phyloP scores from a whole-genome alignment of 2,888 invertebrate genomes.

The Lithosia quadra region DNA sequence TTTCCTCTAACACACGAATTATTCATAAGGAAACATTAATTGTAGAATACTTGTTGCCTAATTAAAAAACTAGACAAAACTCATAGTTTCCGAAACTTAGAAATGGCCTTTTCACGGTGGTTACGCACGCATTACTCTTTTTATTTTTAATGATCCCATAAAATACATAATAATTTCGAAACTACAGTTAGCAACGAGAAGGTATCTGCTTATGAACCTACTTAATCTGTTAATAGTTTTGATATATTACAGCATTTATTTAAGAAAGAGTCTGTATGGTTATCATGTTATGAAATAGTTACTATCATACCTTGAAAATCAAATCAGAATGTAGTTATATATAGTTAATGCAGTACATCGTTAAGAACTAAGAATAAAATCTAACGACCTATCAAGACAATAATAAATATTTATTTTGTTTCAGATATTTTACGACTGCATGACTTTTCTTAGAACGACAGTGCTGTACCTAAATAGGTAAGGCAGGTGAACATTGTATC shows the following conservation, averaged over 20 bases:
- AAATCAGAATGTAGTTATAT: neutral
- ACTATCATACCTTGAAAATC: neutral
- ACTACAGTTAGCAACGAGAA: slow-evolving; percentile 19
- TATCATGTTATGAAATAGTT: slow-evolving; percentile 16
- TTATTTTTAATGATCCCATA: slow-evolving; percentile 27
- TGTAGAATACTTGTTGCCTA: slow-evolving; percentile 48
- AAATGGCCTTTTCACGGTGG: slow-evolving; percentile 25
- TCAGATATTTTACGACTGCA: slow-evolving; percentile 33
- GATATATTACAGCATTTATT: slow-evolving; percentile 5
- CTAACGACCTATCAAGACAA: neutral
- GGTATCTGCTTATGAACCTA: slow-evolving; percentile 2
- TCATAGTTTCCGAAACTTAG: slow-evolving; percentile 28
- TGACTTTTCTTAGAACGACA: slow-evolving; percentile 10
- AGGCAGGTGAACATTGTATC: slow-evolving; percentile 20
- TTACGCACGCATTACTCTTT: slow-evolving; percentile 31
- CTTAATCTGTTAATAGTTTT: neutral
- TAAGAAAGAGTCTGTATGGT: neutral
- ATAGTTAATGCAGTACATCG: neutral
- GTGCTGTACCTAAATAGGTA: slow-evolving; percentile 21
- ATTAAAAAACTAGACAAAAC: slow-evolving; percentile 45
- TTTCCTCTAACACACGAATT: slow-evolving; percentile 59
- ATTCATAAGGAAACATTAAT: slow-evolving; percentile 57
- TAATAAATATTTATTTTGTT: slow-evolving; percentile 35
- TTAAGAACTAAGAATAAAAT: neutral
- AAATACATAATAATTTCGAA: slow-evolving; percentile 25